Evolutionary conservation across 2,113 vertebrate species (phyloP), one percentile per base, ranked within the genome.

Genomic region (Collichthys lucidus): DNA sequence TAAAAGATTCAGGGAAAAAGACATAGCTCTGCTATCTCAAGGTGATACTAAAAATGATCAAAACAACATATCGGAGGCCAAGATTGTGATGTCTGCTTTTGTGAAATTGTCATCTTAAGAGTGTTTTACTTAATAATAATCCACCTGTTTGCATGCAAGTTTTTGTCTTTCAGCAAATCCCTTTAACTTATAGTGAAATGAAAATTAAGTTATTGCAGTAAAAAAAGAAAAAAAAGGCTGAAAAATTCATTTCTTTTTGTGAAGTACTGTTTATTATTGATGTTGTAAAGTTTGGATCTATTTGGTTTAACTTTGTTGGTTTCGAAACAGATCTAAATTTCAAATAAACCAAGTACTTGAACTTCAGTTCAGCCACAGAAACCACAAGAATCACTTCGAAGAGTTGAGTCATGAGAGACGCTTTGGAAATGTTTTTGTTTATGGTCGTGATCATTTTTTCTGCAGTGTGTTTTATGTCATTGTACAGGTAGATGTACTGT

Each of bases 41-140:
- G 74, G 68, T 56, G n/a, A 90, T 90, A 92, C 91, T 92, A 40
- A 40, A 95, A 89, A 75, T 77, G 80, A 92, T 87, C 77, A 90
- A 90, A 93, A 76, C 68, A 74, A 55, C 66, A 50, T 55, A 68
- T 49, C 40, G 46, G 60, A 79, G 60, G 83, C 70, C 29, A 40
- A 80, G 82, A 74, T 82, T 80, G 74, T 76, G 24, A 72, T 63
- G 14, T 75, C 77, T 83, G 40, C 53, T 57, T 53, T 63, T 87
- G 55, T 56, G 63, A 67, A 77, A 31, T 55, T 74, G 50, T 85
- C 72, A 68, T 85, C 69, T 57, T 67, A 31, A 59, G 76, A 80
- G 67, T 81, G 57, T 63, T 79, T 57, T 2, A 50, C 46, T 79
- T 19, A 70, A 76, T 55, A 57, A 60, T 65, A 80, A 35, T 53